phyloP scores from a whole-genome alignment of 2,888 invertebrate genomes.

The Lobophora halterata region DNA sequence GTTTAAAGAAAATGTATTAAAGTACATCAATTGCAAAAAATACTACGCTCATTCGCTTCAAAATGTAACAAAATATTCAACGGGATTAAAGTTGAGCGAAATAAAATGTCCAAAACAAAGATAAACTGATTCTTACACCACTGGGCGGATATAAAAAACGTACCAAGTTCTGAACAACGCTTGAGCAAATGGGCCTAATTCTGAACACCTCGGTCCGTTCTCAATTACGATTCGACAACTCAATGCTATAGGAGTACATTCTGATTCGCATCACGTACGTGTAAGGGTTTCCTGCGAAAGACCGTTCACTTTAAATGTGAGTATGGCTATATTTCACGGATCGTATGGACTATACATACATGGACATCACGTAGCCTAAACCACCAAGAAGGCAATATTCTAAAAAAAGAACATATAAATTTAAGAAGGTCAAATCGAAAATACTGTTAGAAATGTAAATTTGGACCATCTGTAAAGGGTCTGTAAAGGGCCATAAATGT shows the following conservation, averaged over 20 bases:
- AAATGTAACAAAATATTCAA: too few relatives aligned
- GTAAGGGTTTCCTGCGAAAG: slow-evolving; percentile 13
- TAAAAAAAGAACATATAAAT: slow-evolving; percentile 16
- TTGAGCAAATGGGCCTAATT: slow-evolving; percentile 24
- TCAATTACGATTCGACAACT: slow-evolving; percentile 28
- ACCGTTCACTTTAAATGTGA: slow-evolving; percentile 21
- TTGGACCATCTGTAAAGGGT: slow-evolving; percentile 11
- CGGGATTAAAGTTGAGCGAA: too few relatives aligned
- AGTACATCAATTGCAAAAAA: too few relatives aligned
- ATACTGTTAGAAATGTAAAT: slow-evolving; percentile 13
- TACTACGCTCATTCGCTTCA: too few relatives aligned
- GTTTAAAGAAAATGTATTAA: too few relatives aligned
- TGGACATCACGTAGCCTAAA: slow-evolving; percentile 17
- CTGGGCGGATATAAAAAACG: slow-evolving; percentile 5
- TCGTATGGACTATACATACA: slow-evolving; percentile 20
- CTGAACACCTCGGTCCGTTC: slow-evolving; percentile 24
- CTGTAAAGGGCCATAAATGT: slow-evolving; percentile 2
- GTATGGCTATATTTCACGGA: slow-evolving; percentile 20
- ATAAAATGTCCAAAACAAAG: too few relatives aligned
- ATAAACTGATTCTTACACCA: too few relatives aligned
- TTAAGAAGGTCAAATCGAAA: slow-evolving; percentile 7
- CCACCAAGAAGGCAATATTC: slow-evolving; percentile 3
- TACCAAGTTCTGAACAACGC: slow-evolving; percentile 5
- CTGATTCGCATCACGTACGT: slow-evolving; percentile 27
- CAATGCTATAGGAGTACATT: slow-evolving; percentile 17